A percentile compares a stretch with the other conserved stretches of the same genome.
Evolutionary conservation across 2,797 vertebrate genomes (phyloP).

Genomic region (Myotis myotis): DNA sequence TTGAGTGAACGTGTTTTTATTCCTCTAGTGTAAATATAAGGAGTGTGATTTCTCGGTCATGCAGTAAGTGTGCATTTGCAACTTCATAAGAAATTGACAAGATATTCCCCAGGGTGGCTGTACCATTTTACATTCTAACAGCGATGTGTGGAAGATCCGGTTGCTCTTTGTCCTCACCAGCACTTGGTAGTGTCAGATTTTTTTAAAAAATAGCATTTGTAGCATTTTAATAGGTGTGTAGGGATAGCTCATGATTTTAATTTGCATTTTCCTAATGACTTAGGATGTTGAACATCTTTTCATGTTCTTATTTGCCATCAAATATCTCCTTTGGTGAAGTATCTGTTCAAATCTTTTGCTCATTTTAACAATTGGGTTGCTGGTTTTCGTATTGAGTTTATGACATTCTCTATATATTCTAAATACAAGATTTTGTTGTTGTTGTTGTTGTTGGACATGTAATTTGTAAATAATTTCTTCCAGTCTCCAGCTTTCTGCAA

Average conservation of each 20-base stretch:
- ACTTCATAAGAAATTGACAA: background rate
- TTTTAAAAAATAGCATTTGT: background rate
- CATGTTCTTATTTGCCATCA: background rate
- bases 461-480: background rate
- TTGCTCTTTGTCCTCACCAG: background rate
- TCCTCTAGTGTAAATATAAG: background rate
- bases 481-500: background rate
- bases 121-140: background rate
- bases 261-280: conserved; percentile 15
- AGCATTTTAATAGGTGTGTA: background rate
- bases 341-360: background rate
- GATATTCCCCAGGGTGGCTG: background rate
- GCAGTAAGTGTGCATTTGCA: background rate
- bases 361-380: background rate
- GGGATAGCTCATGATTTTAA: background rate
- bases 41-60: background rate
- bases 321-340: background rate
- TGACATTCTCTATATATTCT: background rate
- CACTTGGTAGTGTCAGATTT: background rate
- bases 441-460: background rate
- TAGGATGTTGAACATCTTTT: background rate
- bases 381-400: background rate
- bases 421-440: background rate
- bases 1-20: background rate
- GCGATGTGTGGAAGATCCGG: no score